Percentiles rank a stretch among this genome's conserved stretches.
Evolutionary conservation across 2,888 invertebrate genomes (phyloP).

Genomic region (Neoaliturus tenellus): DNA sequence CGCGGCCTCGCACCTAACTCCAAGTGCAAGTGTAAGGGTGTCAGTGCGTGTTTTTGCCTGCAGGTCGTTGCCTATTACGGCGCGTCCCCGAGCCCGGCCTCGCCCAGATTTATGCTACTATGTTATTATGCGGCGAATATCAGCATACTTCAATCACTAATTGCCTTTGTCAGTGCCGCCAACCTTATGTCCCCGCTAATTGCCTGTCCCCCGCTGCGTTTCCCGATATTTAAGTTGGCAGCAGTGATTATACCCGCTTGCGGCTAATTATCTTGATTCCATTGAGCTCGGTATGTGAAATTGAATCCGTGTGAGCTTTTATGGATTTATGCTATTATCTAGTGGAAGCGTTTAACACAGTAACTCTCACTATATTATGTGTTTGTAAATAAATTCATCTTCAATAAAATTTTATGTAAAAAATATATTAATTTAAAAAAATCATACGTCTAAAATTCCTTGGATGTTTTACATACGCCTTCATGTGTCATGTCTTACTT

Average conservation of each 20-base stretch:
- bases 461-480: no score
- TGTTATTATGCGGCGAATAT: conserved; percentile 27
- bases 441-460: no score
- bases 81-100: background rate
- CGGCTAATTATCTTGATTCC: background rate
- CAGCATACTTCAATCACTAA: conserved; percentile 33
- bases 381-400: no score
- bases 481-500: no score
- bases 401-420: no score
- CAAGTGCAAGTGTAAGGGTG: background rate
- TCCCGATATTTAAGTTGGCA: conserved; percentile 1
- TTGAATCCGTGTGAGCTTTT: no score
- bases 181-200: conserved; percentile 21
- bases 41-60: conserved; percentile 14
- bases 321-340: no score
- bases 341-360: no score
- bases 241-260: background rate
- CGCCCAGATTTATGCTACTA: conserved; percentile 3
- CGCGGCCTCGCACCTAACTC: background rate
- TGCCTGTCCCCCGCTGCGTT: background rate
- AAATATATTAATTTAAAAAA: no score
- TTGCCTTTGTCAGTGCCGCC: conserved; percentile 31
- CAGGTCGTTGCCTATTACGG: conserved; percentile 15
- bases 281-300: background rate
- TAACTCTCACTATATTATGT: no score